Evolutionary conservation across 2,888 invertebrate species (phyloP), one percentile per base, ranked within the genome.

Genomic region (Scaptomyza reducta): DNA sequence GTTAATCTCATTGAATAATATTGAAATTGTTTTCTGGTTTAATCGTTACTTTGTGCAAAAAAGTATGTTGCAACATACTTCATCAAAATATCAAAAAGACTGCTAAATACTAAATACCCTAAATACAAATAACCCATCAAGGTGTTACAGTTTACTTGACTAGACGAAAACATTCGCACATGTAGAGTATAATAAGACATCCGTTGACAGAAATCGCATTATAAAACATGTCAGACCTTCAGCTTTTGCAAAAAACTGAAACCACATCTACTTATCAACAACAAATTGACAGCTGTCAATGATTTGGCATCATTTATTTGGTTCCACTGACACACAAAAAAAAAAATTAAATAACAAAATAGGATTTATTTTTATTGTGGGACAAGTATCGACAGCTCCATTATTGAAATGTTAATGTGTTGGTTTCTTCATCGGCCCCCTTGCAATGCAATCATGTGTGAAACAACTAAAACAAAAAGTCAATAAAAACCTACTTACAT

Each of bases 141-240:
- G 22, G 22, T 6, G 10, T 45, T 27, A 6, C 11, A 47, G 13
- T 35, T 35, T 2, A n/a, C n/a, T n/a, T 35, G 35, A 6, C 31
- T 7, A 9, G 11, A 13, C 13, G 18, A 6, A n/a, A 4, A n/a
- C 3, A 18, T 1, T 16, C 7, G 16, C 3, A 11, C 14, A 4
- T 5, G 7, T 31, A 11, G 13, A 25, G 11, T 14, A 45, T 16
- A 22, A 13, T 33, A 13, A 10, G 18, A 40, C 40, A 45, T 18
- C 14, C 55, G 54, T 45, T 45, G 31, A 22, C 31, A 44, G 4
- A 50, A 57, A 41, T 56, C 58, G 16, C 13, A 44, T 45, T 56
- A 46, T 40, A 9, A 59, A 42, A 41, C 16, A 64, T 27, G 31
- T n/a, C 41, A 46, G 71, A 74, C 82, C 79, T 79, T 80, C 77